Conservation (phyloP, 2,888 invertebrate species). For the Rotaria macrura region DNA sequence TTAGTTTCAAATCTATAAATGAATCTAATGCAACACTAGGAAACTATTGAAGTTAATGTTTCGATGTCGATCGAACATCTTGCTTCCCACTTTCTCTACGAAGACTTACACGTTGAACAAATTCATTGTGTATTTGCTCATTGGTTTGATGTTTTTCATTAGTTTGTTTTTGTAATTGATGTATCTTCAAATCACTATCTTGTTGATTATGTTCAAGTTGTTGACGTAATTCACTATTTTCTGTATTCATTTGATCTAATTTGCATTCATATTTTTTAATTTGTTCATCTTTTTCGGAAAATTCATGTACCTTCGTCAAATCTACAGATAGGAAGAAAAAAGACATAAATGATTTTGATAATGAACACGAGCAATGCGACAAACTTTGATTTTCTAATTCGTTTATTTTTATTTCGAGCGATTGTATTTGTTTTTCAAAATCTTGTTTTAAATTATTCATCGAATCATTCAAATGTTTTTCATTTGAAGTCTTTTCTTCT, state of each 20-base stretch:
- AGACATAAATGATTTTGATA: not conserved
- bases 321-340: not conserved
- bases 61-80: too few species aligned
- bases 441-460: not conserved
- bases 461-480: not conserved
- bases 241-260: not conserved
- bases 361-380: not conserved
- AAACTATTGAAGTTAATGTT: too few species aligned
- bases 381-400: slow-evolving; percentile 3
- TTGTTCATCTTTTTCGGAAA: not conserved
- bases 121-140: not conserved
- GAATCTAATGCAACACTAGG: too few species aligned
- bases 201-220: not conserved
- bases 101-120: not conserved
- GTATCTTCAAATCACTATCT: not conserved
- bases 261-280: not conserved
- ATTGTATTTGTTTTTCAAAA: not conserved
- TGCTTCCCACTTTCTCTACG: not conserved
- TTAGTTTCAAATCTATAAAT: too few species aligned
- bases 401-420: not conserved
- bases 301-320: not conserved
- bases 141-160: not conserved
- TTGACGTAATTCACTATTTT: not conserved
- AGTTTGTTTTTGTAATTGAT: not conserved
- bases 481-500: not conserved